Base-by-base conservation (phyloP, 2,797 vertebrate genomes). In the Pseudomugil tenellus region DNA sequence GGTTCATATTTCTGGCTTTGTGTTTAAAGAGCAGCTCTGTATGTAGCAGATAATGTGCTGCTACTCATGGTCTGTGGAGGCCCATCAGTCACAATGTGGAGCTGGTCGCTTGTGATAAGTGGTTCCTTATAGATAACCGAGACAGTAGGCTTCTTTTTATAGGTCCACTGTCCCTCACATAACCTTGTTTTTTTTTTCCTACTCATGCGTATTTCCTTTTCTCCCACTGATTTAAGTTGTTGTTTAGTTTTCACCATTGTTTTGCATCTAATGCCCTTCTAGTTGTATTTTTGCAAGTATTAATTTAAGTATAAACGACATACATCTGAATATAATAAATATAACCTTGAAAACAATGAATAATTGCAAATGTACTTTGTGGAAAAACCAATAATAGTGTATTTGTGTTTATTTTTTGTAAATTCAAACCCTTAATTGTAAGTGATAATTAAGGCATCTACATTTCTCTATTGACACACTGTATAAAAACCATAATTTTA, bases 91-190 rank as follows among this genome's bases (percentile, higher is more conserved):
- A 90, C 76, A 37, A 76, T 87, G 85, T 87, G 87, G 80, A 84
- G 89, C 92, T 91, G 92, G 85, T 82, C 39, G 87, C 85, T 80
- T 65, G 87, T 92, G 93, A 93, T 93, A 93, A 92, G 90, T 93
- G 84, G 77, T 91, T 93, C 87, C 91, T 91, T 91, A 89, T 87
- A 94, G 93, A 94, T 94, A 94, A 92, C 89, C 90, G 77, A 80
- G 86, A 91, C 89, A 79, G 82, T 83, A 64, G 86, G 88, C 80
- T 92, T 90, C 90, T 90, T 91, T 92, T 93, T 92, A 92, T 93
- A 93, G 90, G 84, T 72, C 80, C 63, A 55, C 81, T 92, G 89
- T 91, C 91, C 87, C 92, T 90, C 83, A 86, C 72, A 70, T 89
- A 93, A 92, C 91, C 90, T 91, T 93, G 90, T 89, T 81, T 87